Base-by-base conservation (phyloP, 2,888 invertebrate genomes). In the Lasioglossum calceatum region DNA sequence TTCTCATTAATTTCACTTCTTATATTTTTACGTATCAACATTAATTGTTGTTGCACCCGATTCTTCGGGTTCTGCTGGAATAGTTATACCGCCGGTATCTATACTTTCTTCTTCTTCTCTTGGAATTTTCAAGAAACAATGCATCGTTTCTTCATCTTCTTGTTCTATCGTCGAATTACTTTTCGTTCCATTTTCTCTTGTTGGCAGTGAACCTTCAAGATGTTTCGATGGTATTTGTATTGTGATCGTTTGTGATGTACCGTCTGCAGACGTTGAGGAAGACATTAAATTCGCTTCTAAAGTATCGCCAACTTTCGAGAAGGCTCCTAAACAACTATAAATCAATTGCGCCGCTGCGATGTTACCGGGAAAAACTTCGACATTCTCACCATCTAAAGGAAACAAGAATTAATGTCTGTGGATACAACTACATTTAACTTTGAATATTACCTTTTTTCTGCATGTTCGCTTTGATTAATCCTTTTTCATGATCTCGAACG, bases 1-100 rank as follows among this genome's bases (percentile, higher is more conserved):
- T 82, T 74, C 79, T 72, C 82, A 39, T 64, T 85, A 84, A 67
- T 73, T 39, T 47, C 64, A 79, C 19, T 54, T 81, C 84, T 39
- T 70, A 72, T 86, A 77, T 82, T 87, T 84, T 89, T 78, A 89
- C 42, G 88, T 87, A 80, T 90, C 89, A 78, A 94, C 90, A 84
- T 92, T 89, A 77, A 94, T 90, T 10, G 88, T 87, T 32, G 89
- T 88, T 47, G 89, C 87, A 44, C 77, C 86, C 50, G 89, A 85
- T 71, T 92, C 92, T 80, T 94, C 94, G 39, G 95, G 94, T 85
- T 95, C 96, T 10, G 96, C 96, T 1, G 96, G 96, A 87, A 96
- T 96, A 42, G 96, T 96, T 87, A 96, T 96, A 42, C 96, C 96
- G 32, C 96, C 96, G 4, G 96, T 96, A 89, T 96, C 96, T 72